Conservation (phyloP, 2,888 invertebrate species). For the Leptinotarsa tumamoca region DNA sequence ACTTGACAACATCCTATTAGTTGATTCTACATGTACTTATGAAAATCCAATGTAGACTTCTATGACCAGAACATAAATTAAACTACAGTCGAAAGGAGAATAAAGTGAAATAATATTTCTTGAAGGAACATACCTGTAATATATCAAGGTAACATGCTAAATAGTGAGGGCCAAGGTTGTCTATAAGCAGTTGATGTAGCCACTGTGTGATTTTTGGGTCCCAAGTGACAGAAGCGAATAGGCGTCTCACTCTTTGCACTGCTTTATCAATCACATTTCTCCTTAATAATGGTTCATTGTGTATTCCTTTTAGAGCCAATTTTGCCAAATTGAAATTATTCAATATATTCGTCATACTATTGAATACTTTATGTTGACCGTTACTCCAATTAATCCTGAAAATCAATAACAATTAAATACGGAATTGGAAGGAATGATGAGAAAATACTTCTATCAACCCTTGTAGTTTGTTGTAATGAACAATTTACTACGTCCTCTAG, state of each 20-base stretch:
- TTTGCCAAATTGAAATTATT: conserved; percentile 76
- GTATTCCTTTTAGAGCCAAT: conserved; percentile 71
- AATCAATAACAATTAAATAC: conserved; percentile 31
- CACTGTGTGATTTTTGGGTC: conserved; percentile 80
- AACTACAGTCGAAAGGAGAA: too few species aligned
- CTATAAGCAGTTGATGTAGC: conserved; percentile 80
- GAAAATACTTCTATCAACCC: neutral
- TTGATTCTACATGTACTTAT: too few species aligned
- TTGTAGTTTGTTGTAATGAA: too few species aligned
- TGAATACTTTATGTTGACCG: conserved; percentile 75
- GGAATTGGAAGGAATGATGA: neutral
- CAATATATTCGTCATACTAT: conserved; percentile 74
- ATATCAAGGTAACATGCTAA: conserved; percentile 82
- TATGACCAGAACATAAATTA: too few species aligned
- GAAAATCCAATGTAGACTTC: too few species aligned
- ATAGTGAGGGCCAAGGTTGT: conserved; percentile 75
- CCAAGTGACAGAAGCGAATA: conserved; percentile 80
- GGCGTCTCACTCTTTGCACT: conserved; percentile 74
- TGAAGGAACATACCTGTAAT: conserved; percentile 71
- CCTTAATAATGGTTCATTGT: conserved; percentile 77
- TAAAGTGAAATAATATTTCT: neutral
- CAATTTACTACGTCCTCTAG: too few species aligned
- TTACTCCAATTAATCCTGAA: conserved; percentile 74
- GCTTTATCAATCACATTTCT: conserved; percentile 79
- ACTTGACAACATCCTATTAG: too few species aligned